Conservation (phyloP, 2,113 vertebrate species). For the Neoarius graeffei region DNA sequence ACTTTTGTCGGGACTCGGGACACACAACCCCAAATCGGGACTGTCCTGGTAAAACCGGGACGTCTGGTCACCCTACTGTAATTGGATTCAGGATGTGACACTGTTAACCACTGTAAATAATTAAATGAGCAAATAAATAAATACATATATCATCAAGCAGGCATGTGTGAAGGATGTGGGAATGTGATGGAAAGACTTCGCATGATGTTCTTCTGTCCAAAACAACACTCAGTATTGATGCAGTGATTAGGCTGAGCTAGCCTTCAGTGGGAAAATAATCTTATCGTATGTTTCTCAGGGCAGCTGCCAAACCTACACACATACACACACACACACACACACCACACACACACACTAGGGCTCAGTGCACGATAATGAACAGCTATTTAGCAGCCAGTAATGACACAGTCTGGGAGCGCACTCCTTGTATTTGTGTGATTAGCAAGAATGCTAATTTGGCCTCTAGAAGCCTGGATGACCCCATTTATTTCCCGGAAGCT, state of each 20-base stretch:
- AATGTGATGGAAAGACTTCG: constrained; percentile 53
- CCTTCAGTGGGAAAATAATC: constrained; percentile 61
- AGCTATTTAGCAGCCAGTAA: constrained; percentile 54
- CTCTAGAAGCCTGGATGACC: constrained; percentile 64
- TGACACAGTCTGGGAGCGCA: constrained; percentile 60
- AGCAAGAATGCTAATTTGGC: constrained; percentile 65
- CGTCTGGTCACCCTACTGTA: too few species aligned
- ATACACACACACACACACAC: constrained; percentile 11
- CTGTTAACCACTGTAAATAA: constrained; percentile 49
- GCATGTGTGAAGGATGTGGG: constrained; percentile 8
- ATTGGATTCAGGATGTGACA: constrained; percentile 59
- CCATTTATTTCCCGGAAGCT: constrained; percentile 32
- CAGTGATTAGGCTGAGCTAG: constrained; percentile 48
- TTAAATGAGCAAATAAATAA: constrained; percentile 60
- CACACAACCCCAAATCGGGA: too few species aligned
- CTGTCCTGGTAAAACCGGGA: too few species aligned
- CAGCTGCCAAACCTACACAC: constrained; percentile 48
- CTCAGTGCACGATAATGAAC: constrained; percentile 52
- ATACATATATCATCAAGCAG: constrained; percentile 34
- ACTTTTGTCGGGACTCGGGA: too few species aligned
- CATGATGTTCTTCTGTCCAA: constrained; percentile 55
- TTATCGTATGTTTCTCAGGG: constrained; percentile 64
- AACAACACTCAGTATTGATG: constrained; percentile 53
- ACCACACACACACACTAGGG: constrained; percentile 11
- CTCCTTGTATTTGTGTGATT: constrained; percentile 57